Percentiles rank a stretch among this genome's conserved stretches.
Evolutionary conservation across 2,113 vertebrate species (phyloP).

Genomic region (Sebastes schlegelii): DNA sequence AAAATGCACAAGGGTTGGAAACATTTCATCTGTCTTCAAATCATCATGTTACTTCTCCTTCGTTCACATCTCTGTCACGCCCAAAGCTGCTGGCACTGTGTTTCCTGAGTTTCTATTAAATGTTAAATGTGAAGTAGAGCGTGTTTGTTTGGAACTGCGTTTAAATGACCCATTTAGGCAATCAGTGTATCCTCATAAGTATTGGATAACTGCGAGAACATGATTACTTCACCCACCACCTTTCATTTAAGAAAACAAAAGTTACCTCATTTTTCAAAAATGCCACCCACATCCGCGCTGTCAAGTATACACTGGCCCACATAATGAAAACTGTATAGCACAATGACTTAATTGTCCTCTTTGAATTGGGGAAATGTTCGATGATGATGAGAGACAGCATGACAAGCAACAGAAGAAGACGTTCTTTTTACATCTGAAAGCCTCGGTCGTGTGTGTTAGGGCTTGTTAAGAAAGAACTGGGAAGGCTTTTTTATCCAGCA

Average conservation of each 20-base stretch:
- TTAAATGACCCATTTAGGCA: constrained; percentile 59
- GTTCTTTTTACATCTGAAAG: constrained; percentile 18
- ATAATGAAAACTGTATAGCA: constrained; percentile 38
- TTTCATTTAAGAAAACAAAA: constrained; percentile 62
- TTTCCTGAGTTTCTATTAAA: constrained; percentile 46
- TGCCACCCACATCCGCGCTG: constrained; percentile 53
- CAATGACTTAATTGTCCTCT: constrained; percentile 51
- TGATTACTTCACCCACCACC: constrained; percentile 39
- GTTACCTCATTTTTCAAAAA: constrained; percentile 59
- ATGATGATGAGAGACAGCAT: constrained; percentile 34
- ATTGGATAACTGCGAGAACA: constrained; percentile 28
- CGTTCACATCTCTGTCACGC: constrained; percentile 1
- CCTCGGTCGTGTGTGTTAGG: background rate
- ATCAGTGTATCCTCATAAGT: constrained; percentile 53
- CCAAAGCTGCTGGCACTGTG: constrained; percentile 6
- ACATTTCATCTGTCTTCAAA: constrained; percentile 35
- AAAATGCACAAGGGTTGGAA: constrained; percentile 19
- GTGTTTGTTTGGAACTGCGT: constrained; percentile 49
- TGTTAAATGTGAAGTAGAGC: constrained; percentile 39
- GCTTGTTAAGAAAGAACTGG: constrained; percentile 25
- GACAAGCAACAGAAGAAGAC: constrained; percentile 33
- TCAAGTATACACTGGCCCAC: constrained; percentile 37
- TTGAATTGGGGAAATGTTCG: constrained; percentile 24
- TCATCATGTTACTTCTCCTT: constrained; percentile 18
- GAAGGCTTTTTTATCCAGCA: constrained; percentile 24